Evolutionary conservation across 2,113 vertebrate species (phyloP).

Genomic region (Oreotragus oreotragus): DNA sequence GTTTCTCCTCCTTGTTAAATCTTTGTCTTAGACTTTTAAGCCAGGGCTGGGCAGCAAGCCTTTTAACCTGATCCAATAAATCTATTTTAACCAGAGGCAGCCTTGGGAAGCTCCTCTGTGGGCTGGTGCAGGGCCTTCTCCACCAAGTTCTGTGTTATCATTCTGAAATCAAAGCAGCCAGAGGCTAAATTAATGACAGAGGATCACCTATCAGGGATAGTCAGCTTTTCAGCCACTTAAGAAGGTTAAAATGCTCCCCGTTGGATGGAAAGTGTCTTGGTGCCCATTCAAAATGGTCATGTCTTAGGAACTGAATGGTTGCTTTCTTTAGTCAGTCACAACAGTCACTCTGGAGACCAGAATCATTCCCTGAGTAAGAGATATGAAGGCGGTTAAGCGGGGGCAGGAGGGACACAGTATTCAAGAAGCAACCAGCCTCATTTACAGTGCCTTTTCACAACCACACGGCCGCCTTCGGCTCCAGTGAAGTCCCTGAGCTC

Average conservation of each 20-base stretch:
- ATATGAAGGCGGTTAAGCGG: constrained; percentile 51
- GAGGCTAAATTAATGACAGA: constrained; percentile 68
- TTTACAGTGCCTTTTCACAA: neutral
- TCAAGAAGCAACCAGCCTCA: constrained; percentile 44
- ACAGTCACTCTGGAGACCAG: constrained; percentile 48
- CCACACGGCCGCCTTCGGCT: neutral
- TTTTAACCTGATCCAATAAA: constrained; percentile 72
- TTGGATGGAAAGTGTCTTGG: constrained; percentile 58
- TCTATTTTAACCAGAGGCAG: constrained; percentile 70
- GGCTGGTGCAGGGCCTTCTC: constrained; percentile 40
- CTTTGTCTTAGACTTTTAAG: constrained; percentile 58
- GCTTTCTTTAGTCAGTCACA: constrained; percentile 70
- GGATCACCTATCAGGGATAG: constrained; percentile 66
- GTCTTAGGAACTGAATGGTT: constrained; percentile 64
- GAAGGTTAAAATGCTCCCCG: constrained; percentile 61
- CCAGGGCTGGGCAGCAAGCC: constrained; percentile 50
- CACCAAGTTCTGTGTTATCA: constrained; percentile 72
- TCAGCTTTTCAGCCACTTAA: constrained; percentile 68
- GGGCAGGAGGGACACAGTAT: constrained; percentile 18
- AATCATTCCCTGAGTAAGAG: constrained; percentile 67
- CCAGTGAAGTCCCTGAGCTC: neutral
- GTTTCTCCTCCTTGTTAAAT: constrained; percentile 17
- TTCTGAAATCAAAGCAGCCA: constrained; percentile 72
- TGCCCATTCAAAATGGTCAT: constrained; percentile 55
- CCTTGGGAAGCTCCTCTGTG: constrained; percentile 47